These are phyloP conservation scores for Tringa solitaria DNA, from an alignment of 2,113 vertebrate species.

Conservation along the genomic window DNA sequence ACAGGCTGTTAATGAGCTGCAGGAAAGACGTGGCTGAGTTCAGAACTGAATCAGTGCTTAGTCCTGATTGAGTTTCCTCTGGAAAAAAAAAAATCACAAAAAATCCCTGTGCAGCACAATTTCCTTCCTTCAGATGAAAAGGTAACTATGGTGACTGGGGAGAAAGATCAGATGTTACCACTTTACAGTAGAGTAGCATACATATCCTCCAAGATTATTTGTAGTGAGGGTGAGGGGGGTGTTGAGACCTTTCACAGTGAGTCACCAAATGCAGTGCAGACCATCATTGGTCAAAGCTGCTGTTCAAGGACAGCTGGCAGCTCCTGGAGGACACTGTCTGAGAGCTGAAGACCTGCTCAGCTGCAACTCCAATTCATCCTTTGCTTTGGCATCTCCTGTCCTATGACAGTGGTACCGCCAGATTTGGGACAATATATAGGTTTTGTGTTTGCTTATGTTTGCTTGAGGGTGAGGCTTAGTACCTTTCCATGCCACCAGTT, in stretches of 20 bases:
- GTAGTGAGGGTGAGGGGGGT: background rate
- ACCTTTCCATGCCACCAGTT: background rate
- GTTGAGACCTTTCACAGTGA: background rate
- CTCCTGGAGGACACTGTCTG: background rate
- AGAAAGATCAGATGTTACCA: background rate
- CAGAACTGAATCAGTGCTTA: background rate
- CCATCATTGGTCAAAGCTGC: background rate
- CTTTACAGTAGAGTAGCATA: background rate
- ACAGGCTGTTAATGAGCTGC: background rate
- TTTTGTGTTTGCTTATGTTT: background rate
- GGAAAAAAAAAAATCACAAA: background rate
- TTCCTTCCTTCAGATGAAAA: background rate
- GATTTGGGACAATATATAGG: background rate
- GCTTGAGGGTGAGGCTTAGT: background rate
- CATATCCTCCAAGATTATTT: background rate
- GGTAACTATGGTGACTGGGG: slow-evolving; percentile 22
- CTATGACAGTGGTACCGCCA: fast-evolving
- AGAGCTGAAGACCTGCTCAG: background rate
- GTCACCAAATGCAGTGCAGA: background rate
- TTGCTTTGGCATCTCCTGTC: background rate
- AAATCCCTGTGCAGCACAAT: fast-evolving
- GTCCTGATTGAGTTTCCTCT: background rate
- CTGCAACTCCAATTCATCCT: fast-evolving
- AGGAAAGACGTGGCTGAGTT: background rate
- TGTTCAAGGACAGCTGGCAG: background rate